Conservation (phyloP, 2,888 invertebrate genomes). For the Cephonodes hylas region DNA sequence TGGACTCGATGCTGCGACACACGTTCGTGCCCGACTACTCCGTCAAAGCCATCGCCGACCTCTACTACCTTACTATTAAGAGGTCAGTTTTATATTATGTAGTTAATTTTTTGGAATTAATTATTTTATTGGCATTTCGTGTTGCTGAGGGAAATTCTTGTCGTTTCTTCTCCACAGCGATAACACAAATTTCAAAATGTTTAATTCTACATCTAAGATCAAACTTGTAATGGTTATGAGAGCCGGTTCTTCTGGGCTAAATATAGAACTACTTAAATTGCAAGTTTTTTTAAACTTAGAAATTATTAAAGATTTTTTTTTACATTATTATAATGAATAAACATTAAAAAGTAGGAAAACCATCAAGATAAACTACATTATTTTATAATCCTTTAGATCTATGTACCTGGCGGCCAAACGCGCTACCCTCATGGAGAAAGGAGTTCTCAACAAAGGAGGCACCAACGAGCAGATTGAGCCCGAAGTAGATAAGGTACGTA, state of each 20-base stretch:
- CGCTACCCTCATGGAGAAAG: conserved; percentile 91
- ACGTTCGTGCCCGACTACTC: conserved; percentile 96
- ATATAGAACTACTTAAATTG: too few relatives aligned
- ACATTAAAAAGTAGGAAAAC: not conserved
- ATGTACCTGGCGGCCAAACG: conserved; percentile 95
- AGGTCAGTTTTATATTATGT: conserved; percentile 61
- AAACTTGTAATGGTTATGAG: too few relatives aligned
- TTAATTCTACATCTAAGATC: too few relatives aligned
- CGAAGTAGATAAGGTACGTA: conserved; percentile 90
- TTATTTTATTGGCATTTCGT: too few relatives aligned
- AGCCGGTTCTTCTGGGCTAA: too few relatives aligned
- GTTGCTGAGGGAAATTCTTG: too few relatives aligned
- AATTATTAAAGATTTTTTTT: too few relatives aligned
- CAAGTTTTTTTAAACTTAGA: too few relatives aligned
- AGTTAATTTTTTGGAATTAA: too few relatives aligned
- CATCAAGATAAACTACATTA: not conserved
- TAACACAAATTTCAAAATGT: too few relatives aligned
- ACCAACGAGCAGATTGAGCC: conserved; percentile 89
- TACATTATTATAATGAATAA: too few relatives aligned
- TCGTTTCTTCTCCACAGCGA: too few relatives aligned
- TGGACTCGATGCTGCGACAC: conserved; percentile 89
- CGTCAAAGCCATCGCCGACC: conserved; percentile 91
- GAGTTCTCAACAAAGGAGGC: conserved; percentile 70
- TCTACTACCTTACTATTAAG: conserved; percentile 92
- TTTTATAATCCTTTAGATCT: conserved; percentile 69